Conservation (phyloP, 2,888 invertebrate species). For the Anoncus sp. region DNA sequence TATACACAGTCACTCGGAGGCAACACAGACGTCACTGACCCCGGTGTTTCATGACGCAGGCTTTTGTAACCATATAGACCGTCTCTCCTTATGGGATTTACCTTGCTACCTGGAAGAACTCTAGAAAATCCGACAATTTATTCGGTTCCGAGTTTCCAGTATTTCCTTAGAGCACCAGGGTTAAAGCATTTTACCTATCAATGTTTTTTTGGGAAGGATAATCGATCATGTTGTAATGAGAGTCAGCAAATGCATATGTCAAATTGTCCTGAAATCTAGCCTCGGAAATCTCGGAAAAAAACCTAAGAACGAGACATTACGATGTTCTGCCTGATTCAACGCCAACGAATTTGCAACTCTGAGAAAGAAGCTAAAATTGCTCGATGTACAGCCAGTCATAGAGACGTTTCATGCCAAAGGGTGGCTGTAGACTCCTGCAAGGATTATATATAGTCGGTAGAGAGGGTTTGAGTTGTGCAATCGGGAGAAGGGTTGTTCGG, state of each 20-base stretch:
- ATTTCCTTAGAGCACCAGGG: neutral
- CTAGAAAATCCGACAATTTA: conserved; percentile 23
- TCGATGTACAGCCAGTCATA: conserved; percentile 33
- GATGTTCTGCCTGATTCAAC: neutral
- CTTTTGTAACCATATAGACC: conserved; percentile 3
- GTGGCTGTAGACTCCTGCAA: conserved; percentile 55
- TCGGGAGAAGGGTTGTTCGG: conserved; percentile 23
- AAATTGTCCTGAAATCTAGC: neutral
- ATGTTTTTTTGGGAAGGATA: too few species aligned
- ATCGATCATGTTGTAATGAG: neutral
- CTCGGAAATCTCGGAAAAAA: neutral
- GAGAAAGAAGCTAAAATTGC: conserved; percentile 38
- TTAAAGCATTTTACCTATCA: neutral
- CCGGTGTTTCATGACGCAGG: conserved; percentile 12
- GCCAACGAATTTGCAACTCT: conserved; percentile 9
- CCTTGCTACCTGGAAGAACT: conserved; percentile 27
- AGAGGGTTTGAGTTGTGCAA: conserved; percentile 39
- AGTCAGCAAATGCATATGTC: neutral
- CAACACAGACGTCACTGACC: conserved; percentile 54
- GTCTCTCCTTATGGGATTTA: conserved; percentile 24
- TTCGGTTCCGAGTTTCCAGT: neutral
- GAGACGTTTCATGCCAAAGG: conserved; percentile 42
- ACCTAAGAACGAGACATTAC: neutral
- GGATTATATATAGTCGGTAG: conserved; percentile 51
- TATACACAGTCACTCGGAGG: conserved; percentile 19